Conservation (phyloP, 2,113 vertebrate species). For the Callorhinus ursinus region DNA sequence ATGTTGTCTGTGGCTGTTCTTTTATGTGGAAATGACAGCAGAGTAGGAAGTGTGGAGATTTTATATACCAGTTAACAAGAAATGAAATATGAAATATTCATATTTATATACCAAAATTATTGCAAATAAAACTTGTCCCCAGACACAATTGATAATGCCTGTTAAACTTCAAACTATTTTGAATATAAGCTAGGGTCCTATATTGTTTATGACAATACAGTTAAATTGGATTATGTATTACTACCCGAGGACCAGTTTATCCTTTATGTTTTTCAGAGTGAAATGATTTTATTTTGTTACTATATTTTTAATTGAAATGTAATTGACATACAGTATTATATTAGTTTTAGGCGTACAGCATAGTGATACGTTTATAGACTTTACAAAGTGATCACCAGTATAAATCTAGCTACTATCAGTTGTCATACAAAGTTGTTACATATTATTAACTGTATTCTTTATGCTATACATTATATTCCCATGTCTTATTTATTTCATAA, state of each 20-base stretch:
- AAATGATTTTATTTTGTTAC: not conserved
- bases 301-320: not conserved
- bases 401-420: not conserved
- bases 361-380: not conserved
- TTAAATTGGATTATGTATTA: not conserved
- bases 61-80: not conserved
- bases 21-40: not conserved
- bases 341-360: not conserved
- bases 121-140: not conserved
- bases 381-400: not conserved
- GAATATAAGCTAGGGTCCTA: not conserved
- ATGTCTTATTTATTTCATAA: not conserved
- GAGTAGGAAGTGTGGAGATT: not conserved
- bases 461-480: not conserved
- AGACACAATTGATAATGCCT: not conserved
- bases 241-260: not conserved
- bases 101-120: not conserved
- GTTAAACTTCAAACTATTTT: not conserved
- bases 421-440: not conserved
- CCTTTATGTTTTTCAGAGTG: not conserved
- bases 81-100: not conserved
- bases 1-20: not conserved
- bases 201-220: not conserved
- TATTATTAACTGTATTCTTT: not conserved
- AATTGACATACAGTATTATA: not conserved